These are phyloP conservation scores for Griposia aprilina DNA, from an alignment of 2,888 invertebrate species.

Conservation along the genomic window DNA sequence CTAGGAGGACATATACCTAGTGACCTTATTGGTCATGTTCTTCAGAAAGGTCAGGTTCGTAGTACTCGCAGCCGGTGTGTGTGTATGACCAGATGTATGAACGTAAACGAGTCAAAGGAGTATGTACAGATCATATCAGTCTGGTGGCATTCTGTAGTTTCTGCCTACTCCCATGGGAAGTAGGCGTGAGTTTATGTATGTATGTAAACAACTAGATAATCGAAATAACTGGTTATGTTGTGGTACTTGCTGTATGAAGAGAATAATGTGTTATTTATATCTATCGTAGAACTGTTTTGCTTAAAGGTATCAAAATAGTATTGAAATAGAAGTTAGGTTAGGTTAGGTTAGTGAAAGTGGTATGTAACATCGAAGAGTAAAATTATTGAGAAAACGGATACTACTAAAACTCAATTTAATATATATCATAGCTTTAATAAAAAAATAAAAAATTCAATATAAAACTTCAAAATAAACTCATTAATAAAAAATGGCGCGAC, in stretches of 20 bases:
- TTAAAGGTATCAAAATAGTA: background rate
- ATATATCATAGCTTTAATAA: conserved; percentile 34
- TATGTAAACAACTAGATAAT: background rate
- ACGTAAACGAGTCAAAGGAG: no score
- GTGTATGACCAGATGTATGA: no score
- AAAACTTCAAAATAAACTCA: conserved; percentile 23
- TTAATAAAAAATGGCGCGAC: conserved; percentile 72
- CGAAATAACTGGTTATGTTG: background rate
- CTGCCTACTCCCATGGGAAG: no score
- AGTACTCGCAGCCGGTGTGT: no score
- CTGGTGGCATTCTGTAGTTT: no score
- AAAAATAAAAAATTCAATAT: conserved; percentile 38
- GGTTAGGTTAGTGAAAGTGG: background rate
- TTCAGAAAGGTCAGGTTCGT: no score
- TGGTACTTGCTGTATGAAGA: background rate
- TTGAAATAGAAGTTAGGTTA: background rate
- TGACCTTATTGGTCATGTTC: no score
- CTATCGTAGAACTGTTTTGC: background rate
- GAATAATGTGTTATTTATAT: background rate
- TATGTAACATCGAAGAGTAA: no score
- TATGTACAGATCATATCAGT: no score
- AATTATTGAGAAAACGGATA: background rate
- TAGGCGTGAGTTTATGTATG: no score
- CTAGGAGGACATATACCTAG: no score
- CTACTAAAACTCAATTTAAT: conserved; percentile 13